A percentile compares a stretch with the other conserved stretches of the same genome.
phyloP scores from a whole-genome alignment of 1,140 invertebrate species.

The Adelges cooleyi region DNA sequence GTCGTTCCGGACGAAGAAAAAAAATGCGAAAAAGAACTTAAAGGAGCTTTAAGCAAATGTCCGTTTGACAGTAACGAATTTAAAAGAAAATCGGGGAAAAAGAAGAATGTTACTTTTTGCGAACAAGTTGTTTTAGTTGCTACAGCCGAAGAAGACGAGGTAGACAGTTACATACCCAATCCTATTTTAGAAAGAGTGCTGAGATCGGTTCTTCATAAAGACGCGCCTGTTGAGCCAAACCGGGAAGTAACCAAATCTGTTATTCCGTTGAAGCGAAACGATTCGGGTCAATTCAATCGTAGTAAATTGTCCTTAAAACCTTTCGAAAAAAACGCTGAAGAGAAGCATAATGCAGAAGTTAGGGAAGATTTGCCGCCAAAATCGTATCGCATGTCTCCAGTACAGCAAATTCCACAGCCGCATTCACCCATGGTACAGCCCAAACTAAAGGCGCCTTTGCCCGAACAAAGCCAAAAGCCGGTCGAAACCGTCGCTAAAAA shows the following conservation, averaged over 20 bases:
- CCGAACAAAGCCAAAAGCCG: conserved; percentile 12
- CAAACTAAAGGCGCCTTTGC: conserved; percentile 2
- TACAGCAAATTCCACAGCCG: not conserved
- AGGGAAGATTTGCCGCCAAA: conserved; percentile 1
- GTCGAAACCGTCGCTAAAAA: not conserved
- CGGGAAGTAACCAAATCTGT: conserved; percentile 34
- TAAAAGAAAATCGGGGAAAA: conserved; percentile 53
- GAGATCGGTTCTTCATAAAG: conserved; percentile 62
- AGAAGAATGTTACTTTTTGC: conserved; percentile 88
- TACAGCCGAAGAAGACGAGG: conserved; percentile 80
- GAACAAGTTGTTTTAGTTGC: conserved; percentile 85
- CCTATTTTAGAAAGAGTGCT: conserved; percentile 77
- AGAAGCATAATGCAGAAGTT: not conserved
- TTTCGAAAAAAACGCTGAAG: not conserved
- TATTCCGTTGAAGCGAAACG: conserved; percentile 36
- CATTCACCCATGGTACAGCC: not conserved
- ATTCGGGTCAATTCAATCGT: conserved; percentile 31
- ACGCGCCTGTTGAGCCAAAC: conserved; percentile 31
- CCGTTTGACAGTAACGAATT: conserved; percentile 30
- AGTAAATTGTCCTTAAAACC: conserved; percentile 10
- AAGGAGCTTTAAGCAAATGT: conserved; percentile 18
- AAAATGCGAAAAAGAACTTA: conserved; percentile 25
- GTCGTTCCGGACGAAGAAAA: conserved; percentile 8
- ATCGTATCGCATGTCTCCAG: conserved; percentile 4
- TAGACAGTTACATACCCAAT: conserved; percentile 80